phyloP scores from a whole-genome alignment of 2,797 vertebrate species.

The Tokudaia muenninki region DNA sequence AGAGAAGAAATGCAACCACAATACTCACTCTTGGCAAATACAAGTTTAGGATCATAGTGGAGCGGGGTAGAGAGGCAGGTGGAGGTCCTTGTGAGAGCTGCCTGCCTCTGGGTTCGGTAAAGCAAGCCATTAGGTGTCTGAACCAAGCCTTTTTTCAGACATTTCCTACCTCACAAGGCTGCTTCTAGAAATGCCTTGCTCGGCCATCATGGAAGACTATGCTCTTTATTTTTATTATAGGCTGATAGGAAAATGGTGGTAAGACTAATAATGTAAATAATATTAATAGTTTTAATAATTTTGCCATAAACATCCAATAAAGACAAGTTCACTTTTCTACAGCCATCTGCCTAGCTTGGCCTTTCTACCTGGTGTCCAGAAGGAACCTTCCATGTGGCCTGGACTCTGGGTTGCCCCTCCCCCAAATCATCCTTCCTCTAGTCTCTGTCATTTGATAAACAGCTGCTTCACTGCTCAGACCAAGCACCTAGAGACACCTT shows the following conservation, averaged over 20 bases:
- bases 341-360: not conserved
- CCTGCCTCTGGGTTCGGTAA: not conserved
- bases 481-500: not conserved
- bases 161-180: not conserved
- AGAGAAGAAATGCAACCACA: not conserved
- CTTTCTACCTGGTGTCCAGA: not conserved
- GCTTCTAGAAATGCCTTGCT: not conserved
- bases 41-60: not conserved
- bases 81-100: not conserved
- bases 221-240: conserved; percentile 15
- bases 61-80: not conserved
- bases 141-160: conserved; percentile 2
- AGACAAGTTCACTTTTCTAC: not conserved
- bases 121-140: not conserved
- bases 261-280: not conserved
- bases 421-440: not conserved
- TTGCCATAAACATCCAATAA: not conserved
- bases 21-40: not conserved
- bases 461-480: not conserved
- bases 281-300: not conserved
- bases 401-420: not conserved
- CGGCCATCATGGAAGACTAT: not conserved
- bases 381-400: not conserved
- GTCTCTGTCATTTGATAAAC: not conserved
- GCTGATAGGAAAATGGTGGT: conserved; percentile 35